Evolutionary conservation across 2,113 vertebrate genomes (phyloP).

Genomic region (Connochaetes taurinus): DNA sequence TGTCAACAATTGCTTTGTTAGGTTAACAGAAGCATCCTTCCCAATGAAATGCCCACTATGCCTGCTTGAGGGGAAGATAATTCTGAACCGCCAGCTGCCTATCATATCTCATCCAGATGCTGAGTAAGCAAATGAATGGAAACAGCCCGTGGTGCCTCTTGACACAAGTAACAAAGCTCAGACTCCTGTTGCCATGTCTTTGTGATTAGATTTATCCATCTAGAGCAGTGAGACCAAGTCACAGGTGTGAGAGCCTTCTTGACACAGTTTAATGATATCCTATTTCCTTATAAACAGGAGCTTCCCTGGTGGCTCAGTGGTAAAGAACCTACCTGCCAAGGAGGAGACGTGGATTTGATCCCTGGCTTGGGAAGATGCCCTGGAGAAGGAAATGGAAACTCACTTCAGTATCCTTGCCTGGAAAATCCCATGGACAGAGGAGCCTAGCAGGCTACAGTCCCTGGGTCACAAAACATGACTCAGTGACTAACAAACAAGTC

Average conservation of each 20-base stretch:
- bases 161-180: background rate
- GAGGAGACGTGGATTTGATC: background rate
- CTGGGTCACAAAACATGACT: background rate
- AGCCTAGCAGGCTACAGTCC: background rate
- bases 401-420: background rate
- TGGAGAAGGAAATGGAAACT: background rate
- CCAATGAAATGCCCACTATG: background rate
- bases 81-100: background rate
- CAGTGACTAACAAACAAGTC: background rate
- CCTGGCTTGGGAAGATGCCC: background rate
- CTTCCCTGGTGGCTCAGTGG: background rate
- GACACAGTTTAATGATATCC: background rate
- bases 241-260: background rate
- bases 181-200: background rate
- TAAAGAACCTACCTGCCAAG: background rate
- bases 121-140: slow-evolving; percentile 13
- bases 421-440: background rate
- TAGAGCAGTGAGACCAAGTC: background rate
- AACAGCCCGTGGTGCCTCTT: background rate
- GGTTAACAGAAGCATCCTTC: background rate
- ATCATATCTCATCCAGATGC: background rate
- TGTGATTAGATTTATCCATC: background rate
- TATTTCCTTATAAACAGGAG: background rate
- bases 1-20: background rate
- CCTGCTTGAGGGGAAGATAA: background rate